phyloP scores from a whole-genome alignment of 1,140 invertebrate species.

The Muscidifurax raptorellus region DNA sequence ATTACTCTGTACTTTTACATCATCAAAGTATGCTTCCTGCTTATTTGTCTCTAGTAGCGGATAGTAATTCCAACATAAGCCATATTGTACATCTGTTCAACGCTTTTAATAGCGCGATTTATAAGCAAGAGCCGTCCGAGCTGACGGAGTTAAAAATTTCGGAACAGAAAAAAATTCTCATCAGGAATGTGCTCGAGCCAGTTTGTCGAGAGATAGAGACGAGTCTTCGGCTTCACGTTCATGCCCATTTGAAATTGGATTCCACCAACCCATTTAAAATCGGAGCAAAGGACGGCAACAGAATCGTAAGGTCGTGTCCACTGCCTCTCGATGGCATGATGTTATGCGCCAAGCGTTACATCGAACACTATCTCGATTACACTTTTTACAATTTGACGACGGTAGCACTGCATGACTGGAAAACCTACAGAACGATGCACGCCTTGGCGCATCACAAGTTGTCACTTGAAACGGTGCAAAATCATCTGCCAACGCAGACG shows the following conservation, averaged over 20 bases:
- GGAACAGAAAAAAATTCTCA: slow-evolving; percentile 62
- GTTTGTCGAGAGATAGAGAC: slow-evolving; percentile 93
- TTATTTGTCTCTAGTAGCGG: slow-evolving; percentile 64
- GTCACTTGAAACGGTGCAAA: slow-evolving; percentile 87
- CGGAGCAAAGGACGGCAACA: slow-evolving; percentile 69
- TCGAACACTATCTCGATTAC: slow-evolving; percentile 93
- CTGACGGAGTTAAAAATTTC: slow-evolving; percentile 57
- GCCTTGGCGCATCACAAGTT: slow-evolving; percentile 92
- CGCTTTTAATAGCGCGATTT: slow-evolving; percentile 68
- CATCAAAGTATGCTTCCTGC: slow-evolving; percentile 72
- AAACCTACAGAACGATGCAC: slow-evolving; percentile 94
- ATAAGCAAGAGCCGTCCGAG: slow-evolving; percentile 59
- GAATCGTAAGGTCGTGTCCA: slow-evolving; percentile 62
- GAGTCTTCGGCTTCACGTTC: slow-evolving; percentile 91
- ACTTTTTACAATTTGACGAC: slow-evolving; percentile 99
- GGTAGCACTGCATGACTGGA: slow-evolving; percentile 98
- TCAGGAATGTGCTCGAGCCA: slow-evolving; percentile 81
- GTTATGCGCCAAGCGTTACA: slow-evolving; percentile 63
- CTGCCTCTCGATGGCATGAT: slow-evolving; percentile 63
- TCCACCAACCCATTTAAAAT: slow-evolving; percentile 85
- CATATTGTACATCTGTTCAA: slow-evolving; percentile 67
- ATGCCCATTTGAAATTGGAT: slow-evolving; percentile 92
- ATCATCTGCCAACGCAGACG: slow-evolving; percentile 96
- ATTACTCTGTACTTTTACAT: slow-evolving; percentile 69
- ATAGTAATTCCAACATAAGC: slow-evolving; percentile 64